Conservation (phyloP, 2,888 invertebrate genomes). For the Amblyjoppa proteus region DNA sequence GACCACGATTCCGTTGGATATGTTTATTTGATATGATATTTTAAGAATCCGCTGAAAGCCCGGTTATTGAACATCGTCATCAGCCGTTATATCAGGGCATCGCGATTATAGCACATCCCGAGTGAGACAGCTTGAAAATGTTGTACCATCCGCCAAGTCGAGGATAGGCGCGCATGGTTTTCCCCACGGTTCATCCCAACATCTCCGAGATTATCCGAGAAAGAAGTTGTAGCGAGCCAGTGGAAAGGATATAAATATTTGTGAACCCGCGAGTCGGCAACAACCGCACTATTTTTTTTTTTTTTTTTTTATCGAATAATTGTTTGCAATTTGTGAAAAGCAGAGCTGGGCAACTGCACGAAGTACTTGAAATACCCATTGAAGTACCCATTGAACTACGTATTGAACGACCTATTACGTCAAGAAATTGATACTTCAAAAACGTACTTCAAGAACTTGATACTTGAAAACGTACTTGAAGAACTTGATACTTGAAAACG, state of each 20-base stretch:
- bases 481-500: too few species aligned
- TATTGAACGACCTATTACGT: too few species aligned
- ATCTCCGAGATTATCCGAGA: neutral
- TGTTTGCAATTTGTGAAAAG: neutral
- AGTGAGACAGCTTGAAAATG: neutral
- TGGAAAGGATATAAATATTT: constrained; percentile 3
- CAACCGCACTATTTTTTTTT: too few species aligned
- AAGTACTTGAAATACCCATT: too few species aligned
- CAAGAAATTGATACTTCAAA: too few species aligned
- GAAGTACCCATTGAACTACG: too few species aligned
- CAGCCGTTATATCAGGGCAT: constrained; percentile 34
- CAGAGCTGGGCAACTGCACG: too few species aligned
- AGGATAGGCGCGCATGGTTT: neutral
- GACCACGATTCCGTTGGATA: constrained; percentile 10
- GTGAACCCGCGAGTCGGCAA: neutral
- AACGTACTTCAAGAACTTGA: too few species aligned
- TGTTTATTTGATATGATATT: constrained; percentile 31
- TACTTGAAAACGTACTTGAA: too few species aligned
- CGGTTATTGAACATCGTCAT: constrained; percentile 40
- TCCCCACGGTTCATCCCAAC: neutral
- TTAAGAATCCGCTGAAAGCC: constrained; percentile 45
- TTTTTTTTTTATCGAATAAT: neutral
- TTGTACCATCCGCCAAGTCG: neutral
- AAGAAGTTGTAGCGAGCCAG: neutral
- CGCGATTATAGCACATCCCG: constrained; percentile 6